phyloP scores from a whole-genome alignment of 2,113 vertebrate species.

The Passerina amoena region DNA sequence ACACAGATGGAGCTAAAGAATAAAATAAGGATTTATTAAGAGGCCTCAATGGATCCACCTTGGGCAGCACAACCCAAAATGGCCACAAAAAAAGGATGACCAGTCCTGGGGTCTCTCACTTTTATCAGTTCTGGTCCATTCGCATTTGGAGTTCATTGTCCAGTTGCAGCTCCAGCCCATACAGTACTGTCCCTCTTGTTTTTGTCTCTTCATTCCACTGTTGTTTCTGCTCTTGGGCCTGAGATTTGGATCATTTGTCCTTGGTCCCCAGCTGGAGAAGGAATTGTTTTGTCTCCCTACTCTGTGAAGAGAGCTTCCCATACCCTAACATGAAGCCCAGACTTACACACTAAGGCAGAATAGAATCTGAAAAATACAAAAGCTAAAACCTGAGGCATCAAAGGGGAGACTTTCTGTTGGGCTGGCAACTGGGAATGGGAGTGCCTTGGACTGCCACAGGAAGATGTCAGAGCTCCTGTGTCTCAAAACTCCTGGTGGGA shows the following conservation, averaged over 20 bases:
- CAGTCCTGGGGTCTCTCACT: neutral
- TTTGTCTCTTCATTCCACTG: rapidly evolving
- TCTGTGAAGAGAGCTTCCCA: neutral
- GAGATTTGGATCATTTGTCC: neutral
- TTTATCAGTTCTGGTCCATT: neutral
- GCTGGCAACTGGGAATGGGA: neutral
- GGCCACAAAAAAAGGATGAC: neutral
- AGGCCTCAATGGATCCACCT: neutral
- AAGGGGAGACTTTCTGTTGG: neutral
- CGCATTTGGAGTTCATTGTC: neutral
- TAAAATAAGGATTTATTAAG: neutral
- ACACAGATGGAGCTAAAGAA: neutral
- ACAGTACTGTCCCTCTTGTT: neutral
- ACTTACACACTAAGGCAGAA: neutral
- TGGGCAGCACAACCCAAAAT: neutral
- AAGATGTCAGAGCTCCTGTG: neutral
- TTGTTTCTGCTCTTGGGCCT: neutral
- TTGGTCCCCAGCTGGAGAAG: neutral
- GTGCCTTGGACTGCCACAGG: neutral
- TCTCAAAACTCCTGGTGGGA: neutral
- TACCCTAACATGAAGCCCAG: neutral
- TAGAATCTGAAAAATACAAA: neutral
- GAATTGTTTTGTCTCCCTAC: neutral
- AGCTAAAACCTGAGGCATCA: neutral
- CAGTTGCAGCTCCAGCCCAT: neutral